phyloP scores from a whole-genome alignment of 2,113 vertebrate species.

The Gasterosteus nipponicus region DNA sequence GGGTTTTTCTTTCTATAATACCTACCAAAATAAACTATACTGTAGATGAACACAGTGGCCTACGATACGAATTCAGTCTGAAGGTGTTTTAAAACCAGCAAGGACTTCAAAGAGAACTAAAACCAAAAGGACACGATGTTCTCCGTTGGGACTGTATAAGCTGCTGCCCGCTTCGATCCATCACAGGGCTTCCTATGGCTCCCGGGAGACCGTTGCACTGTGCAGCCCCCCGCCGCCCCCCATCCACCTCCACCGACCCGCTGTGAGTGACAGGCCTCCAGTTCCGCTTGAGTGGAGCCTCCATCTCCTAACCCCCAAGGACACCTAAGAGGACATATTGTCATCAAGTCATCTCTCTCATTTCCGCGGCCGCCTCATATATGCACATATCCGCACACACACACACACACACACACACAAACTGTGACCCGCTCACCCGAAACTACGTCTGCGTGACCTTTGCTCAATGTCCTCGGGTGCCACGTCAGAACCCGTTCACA shows the following conservation, averaged over 20 bases:
- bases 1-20: neutral
- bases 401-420: conserved; percentile 2
- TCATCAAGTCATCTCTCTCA: conserved; percentile 74
- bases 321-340: conserved; percentile 76
- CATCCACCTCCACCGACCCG: conserved; percentile 21
- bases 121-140: conserved; percentile 66
- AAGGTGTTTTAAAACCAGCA: conserved; percentile 30
- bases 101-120: conserved; percentile 41
- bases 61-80: neutral
- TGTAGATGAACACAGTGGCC: neutral
- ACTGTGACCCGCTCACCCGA: conserved; percentile 72
- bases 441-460: conserved; percentile 76
- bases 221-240: conserved; percentile 28
- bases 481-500: conserved; percentile 58
- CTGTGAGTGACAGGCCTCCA: conserved; percentile 80
- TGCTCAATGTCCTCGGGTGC: conserved; percentile 69
- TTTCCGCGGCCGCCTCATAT: conserved; percentile 52
- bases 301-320: conserved; percentile 76
- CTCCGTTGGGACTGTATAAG: conserved; percentile 45
- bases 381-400: conserved; percentile 41
- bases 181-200: conserved; percentile 65
- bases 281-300: conserved; percentile 76
- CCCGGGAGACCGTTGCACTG: conserved; percentile 56
- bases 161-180: conserved; percentile 69
- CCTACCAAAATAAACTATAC: neutral